Evolutionary conservation across 2,888 invertebrate genomes (phyloP).

Genomic region (Myopa tessellatipennis): DNA sequence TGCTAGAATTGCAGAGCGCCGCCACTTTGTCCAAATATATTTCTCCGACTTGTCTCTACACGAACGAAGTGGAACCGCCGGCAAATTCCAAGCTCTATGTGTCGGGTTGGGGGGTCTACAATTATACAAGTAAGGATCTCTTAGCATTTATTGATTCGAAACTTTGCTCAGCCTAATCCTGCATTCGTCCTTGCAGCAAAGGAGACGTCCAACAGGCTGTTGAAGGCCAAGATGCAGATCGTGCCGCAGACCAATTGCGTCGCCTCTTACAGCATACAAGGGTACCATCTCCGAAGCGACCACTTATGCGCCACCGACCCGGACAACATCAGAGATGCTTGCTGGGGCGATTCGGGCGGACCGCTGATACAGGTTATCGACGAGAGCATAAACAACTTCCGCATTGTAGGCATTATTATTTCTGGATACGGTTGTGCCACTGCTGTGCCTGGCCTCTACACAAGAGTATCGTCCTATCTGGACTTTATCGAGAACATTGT

Average conservation of each 20-base stretch:
- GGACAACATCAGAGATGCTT: conserved; percentile 47
- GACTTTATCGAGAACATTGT: conserved; percentile 55
- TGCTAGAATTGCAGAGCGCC: conserved; percentile 53
- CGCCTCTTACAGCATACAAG: conserved; percentile 37
- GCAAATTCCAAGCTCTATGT: conserved; percentile 51
- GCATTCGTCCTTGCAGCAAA: conserved; percentile 44
- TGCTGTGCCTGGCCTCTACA: conserved; percentile 51
- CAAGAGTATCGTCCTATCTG: conserved; percentile 52
- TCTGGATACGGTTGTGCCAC: conserved; percentile 51
- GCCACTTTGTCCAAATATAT: conserved; percentile 44
- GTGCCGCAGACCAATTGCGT: conserved; percentile 46
- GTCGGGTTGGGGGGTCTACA: conserved; percentile 60
- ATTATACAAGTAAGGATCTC: conserved; percentile 54
- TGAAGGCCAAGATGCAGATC: conserved; percentile 51
- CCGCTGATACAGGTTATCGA: conserved; percentile 48
- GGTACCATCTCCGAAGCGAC: conserved; percentile 42
- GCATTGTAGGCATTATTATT: conserved; percentile 52
- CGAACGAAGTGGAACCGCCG: conserved; percentile 53
- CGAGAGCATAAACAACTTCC: conserved; percentile 33
- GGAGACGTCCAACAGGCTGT: conserved; percentile 43
- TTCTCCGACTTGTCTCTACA: conserved; percentile 57
- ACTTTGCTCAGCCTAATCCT: not conserved
- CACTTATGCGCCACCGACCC: conserved; percentile 54
- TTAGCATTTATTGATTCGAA: not conserved
- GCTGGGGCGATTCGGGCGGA: conserved; percentile 53